phyloP scores from a whole-genome alignment of 2,888 invertebrate species.

The Lithosia quadra region DNA sequence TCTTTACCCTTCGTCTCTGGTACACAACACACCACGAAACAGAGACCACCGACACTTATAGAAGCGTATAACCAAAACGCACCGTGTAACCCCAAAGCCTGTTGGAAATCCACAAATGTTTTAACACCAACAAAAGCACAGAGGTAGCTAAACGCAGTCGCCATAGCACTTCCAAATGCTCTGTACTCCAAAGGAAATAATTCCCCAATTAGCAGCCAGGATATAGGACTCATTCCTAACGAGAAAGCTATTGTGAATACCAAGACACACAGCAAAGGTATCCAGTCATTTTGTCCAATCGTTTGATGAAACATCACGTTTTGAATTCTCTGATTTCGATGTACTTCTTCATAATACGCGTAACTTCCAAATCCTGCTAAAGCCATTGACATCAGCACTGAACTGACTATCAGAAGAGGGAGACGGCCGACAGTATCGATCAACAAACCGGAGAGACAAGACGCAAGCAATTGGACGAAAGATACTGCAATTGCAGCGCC shows the following conservation, averaged over 20 bases:
- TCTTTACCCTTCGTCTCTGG: constrained; percentile 97
- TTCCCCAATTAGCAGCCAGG: constrained; percentile 94
- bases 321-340: constrained; percentile 84
- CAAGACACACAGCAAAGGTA: constrained; percentile 93
- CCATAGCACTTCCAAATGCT: constrained; percentile 95
- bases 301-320: constrained; percentile 83
- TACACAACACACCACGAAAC: constrained; percentile 94
- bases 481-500: constrained; percentile 95
- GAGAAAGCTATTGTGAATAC: constrained; percentile 95
- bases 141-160: constrained; percentile 94
- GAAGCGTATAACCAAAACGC: constrained; percentile 96
- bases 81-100: constrained; percentile 91
- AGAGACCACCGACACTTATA: constrained; percentile 92
- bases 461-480: constrained; percentile 94
- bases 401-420: constrained; percentile 94
- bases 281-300: constrained; percentile 91
- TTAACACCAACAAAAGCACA: constrained; percentile 95
- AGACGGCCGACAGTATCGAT: constrained; percentile 95
- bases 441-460: constrained; percentile 92
- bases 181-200: constrained; percentile 93
- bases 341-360: constrained; percentile 92
- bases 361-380: constrained; percentile 94
- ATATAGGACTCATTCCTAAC: constrained; percentile 95
- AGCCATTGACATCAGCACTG: constrained; percentile 94
- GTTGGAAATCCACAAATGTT: constrained; percentile 94